Conservation (phyloP, 2,113 vertebrate species). For the Psettodes erumei region DNA sequence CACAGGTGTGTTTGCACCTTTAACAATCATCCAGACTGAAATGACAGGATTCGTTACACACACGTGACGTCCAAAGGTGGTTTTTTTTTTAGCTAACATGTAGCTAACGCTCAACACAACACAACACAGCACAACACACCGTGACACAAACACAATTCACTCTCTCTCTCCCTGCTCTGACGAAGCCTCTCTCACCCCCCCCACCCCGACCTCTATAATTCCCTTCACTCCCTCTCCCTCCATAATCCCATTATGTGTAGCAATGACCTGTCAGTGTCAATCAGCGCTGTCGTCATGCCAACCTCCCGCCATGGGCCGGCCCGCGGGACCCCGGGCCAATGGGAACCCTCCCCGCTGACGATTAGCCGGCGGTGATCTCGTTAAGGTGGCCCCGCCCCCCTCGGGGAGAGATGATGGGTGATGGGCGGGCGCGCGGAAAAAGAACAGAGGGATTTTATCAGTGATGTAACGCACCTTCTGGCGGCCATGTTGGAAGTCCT, state of each 20-base stretch:
- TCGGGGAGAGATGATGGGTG: not conserved
- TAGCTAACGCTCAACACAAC: not conserved
- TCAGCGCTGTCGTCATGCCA: slow-evolving; percentile 66
- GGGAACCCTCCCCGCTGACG: slow-evolving; percentile 40
- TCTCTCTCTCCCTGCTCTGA: slow-evolving; percentile 17
- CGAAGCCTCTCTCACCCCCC: slow-evolving; percentile 6
- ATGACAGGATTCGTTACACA: not conserved
- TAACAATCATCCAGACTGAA: not conserved
- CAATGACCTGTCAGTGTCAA: slow-evolving; percentile 66
- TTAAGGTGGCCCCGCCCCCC: slow-evolving; percentile 50
- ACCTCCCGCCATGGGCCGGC: slow-evolving; percentile 39
- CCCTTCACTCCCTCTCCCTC: not conserved
- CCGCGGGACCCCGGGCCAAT: slow-evolving; percentile 45
- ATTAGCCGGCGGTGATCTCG: slow-evolving; percentile 67
- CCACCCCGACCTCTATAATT: too few relatives aligned
- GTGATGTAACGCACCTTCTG: slow-evolving; percentile 55
- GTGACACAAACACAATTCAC: slow-evolving; percentile 13
- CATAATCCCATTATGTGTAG: slow-evolving; percentile 73
- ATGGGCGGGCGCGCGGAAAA: not conserved
- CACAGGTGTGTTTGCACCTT: too few relatives aligned
- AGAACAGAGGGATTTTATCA: slow-evolving; percentile 47
- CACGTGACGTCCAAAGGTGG: too few relatives aligned
- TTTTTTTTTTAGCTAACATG: too few relatives aligned
- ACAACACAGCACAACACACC: not conserved
- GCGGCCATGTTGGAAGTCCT: slow-evolving; percentile 9